A percentile compares a stretch with the other conserved stretches of the same genome.
phyloP scores from a whole-genome alignment of 1,140 invertebrate genomes.

The Tetragonula clypearis region DNA sequence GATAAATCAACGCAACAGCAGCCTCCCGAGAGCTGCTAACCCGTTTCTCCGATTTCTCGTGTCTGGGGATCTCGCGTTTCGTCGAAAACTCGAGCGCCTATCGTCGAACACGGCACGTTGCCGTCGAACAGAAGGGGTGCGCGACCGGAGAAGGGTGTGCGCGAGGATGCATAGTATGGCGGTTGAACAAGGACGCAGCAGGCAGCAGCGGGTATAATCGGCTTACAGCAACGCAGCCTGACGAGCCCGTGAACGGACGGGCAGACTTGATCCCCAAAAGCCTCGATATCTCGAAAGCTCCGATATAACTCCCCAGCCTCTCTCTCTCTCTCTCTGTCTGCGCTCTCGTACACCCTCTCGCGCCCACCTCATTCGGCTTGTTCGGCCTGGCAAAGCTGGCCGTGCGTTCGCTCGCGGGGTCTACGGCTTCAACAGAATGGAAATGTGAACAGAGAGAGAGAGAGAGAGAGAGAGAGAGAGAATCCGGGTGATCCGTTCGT shows the following conservation, averaged over 20 bases:
- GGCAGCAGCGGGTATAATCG: constrained; percentile 59
- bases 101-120: constrained; percentile 21
- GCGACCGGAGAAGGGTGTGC: not conserved
- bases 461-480: too few species aligned
- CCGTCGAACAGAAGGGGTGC: not conserved
- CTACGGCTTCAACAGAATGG: constrained; percentile 25
- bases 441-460: not conserved
- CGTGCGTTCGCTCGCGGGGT: not conserved
- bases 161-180: not conserved
- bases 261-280: constrained; percentile 65
- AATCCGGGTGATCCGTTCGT: constrained; percentile 34
- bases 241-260: constrained; percentile 65
- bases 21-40: not conserved
- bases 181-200: constrained; percentile 24
- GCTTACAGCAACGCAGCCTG: constrained; percentile 65
- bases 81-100: constrained; percentile 20
- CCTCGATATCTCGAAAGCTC: constrained; percentile 40
- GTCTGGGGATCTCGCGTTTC: constrained; percentile 8
- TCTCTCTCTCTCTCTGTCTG: not conserved
- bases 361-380: not conserved
- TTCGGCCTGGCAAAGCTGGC: constrained; percentile 2
- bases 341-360: not conserved
- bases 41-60: not conserved
- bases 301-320: constrained; percentile 44
- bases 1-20: not conserved